Percentiles rank a stretch among this genome's conserved stretches.
Conservation (phyloP, 1,140 invertebrate genomes). For the Drosophila santomea region DNA sequence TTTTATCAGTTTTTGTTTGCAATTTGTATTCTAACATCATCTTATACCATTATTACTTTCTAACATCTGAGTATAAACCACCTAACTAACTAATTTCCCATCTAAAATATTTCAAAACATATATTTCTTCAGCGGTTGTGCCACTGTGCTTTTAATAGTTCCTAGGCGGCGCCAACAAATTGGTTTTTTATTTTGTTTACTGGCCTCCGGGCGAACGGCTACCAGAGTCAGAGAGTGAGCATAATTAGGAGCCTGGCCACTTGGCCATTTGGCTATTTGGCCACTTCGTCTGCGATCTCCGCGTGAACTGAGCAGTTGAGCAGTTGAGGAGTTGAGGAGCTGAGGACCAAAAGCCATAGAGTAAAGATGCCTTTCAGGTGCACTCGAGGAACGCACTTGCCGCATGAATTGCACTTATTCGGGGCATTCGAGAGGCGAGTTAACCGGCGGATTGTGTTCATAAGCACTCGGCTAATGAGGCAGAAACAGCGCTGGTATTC, state of each 20-base stretch:
- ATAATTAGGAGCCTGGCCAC: constrained; percentile 62
- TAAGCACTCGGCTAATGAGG: constrained; percentile 62
- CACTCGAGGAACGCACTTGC: constrained; percentile 56
- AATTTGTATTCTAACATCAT: too few relatives aligned
- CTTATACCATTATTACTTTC: too few relatives aligned
- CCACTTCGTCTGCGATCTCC: constrained; percentile 7
- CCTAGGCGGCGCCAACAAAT: constrained; percentile 48
- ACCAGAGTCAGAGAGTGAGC: constrained; percentile 32
- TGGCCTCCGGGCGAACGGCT: constrained; percentile 30
- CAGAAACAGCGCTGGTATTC: constrained; percentile 35
- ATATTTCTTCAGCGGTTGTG: neutral
- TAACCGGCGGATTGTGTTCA: constrained; percentile 54
- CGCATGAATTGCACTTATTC: constrained; percentile 70
- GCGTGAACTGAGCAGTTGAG: neutral
- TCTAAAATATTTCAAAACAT: neutral
- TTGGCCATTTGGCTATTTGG: constrained; percentile 25
- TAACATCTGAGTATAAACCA: too few relatives aligned
- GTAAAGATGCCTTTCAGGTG: constrained; percentile 31
- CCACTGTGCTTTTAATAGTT: constrained; percentile 33
- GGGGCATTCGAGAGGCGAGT: constrained; percentile 32
- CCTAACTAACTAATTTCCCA: neutral
- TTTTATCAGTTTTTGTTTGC: too few relatives aligned
- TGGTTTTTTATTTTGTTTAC: constrained; percentile 48
- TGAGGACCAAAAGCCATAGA: neutral
- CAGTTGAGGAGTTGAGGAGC: too few relatives aligned